These are phyloP conservation scores for Colletes latitarsis DNA, from an alignment of 1,140 invertebrate species.

Conservation along the genomic window DNA sequence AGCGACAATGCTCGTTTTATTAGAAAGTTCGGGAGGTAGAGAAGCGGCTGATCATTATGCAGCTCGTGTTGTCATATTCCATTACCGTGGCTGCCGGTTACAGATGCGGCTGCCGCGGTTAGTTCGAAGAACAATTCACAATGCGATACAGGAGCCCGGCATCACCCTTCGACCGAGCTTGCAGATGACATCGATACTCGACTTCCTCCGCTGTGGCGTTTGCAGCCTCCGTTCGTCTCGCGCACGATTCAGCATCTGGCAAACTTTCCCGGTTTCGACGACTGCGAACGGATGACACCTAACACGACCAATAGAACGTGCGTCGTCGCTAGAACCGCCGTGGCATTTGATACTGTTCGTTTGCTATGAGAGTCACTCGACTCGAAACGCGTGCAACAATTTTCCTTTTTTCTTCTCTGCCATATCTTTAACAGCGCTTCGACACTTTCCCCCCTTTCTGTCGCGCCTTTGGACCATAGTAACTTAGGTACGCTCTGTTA, in stretches of 20 bases:
- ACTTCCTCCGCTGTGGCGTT: constrained; percentile 52
- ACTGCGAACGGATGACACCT: background rate
- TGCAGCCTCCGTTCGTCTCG: constrained; percentile 4
- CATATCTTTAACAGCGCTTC: too few relatives aligned
- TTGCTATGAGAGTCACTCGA: background rate
- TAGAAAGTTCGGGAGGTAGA: constrained; percentile 65
- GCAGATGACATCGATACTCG: constrained; percentile 76
- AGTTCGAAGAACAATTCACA: constrained; percentile 74
- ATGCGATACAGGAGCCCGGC: constrained; percentile 62
- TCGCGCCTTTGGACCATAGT: too few relatives aligned
- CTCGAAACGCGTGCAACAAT: too few relatives aligned
- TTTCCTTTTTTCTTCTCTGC: too few relatives aligned
- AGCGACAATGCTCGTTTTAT: constrained; percentile 73
- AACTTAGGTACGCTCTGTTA: too few relatives aligned
- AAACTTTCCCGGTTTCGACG: constrained; percentile 21
- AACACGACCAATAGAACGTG: constrained; percentile 6
- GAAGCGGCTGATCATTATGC: constrained; percentile 75
- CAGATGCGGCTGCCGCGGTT: constrained; percentile 70
- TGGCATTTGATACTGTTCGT: background rate
- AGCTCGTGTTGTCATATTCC: constrained; percentile 75
- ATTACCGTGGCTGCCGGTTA: constrained; percentile 75
- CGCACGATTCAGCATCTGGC: constrained; percentile 21
- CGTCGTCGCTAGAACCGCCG: background rate
- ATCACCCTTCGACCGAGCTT: constrained; percentile 72
- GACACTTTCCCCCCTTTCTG: too few relatives aligned